Conservation (phyloP, 53 echinoderm and acorn worm genomes). For the Zoroaster sp. region DNA sequence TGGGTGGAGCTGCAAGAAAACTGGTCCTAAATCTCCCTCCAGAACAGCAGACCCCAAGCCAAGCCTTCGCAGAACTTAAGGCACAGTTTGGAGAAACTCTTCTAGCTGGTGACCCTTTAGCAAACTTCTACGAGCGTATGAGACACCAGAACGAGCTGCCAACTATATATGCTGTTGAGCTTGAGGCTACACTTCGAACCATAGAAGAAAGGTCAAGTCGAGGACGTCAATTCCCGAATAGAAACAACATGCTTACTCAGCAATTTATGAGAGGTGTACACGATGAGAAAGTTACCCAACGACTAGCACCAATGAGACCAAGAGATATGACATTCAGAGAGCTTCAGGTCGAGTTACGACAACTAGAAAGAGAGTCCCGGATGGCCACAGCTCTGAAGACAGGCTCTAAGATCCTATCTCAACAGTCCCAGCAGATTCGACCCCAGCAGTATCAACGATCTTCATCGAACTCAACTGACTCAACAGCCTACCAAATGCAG, state of each 20-base stretch:
- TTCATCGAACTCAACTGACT: background rate
- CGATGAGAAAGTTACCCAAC: no score
- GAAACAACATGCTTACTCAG: no score
- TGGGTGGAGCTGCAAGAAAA: conserved; percentile 46
- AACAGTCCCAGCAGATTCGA: background rate
- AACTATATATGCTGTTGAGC: background rate
- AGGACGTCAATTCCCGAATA: no score
- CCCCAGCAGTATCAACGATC: background rate
- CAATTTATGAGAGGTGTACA: no score
- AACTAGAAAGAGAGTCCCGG: no score
- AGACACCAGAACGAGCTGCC: background rate
- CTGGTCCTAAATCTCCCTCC: conserved; percentile 26
- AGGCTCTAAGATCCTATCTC: background rate
- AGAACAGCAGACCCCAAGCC: background rate
- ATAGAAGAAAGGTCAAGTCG: no score
- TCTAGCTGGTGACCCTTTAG: background rate
- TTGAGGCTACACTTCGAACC: no score
- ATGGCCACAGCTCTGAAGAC: background rate
- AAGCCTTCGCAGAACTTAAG: conserved; percentile 26
- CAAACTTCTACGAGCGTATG: conserved; percentile 14
- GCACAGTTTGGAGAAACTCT: conserved; percentile 23
- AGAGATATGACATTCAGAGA: background rate
- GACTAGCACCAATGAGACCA: no score
- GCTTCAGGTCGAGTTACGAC: background rate
- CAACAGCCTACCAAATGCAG: background rate